phyloP scores from a whole-genome alignment of 2,888 invertebrate genomes.

The Scelioninae gen. 2 region DNA sequence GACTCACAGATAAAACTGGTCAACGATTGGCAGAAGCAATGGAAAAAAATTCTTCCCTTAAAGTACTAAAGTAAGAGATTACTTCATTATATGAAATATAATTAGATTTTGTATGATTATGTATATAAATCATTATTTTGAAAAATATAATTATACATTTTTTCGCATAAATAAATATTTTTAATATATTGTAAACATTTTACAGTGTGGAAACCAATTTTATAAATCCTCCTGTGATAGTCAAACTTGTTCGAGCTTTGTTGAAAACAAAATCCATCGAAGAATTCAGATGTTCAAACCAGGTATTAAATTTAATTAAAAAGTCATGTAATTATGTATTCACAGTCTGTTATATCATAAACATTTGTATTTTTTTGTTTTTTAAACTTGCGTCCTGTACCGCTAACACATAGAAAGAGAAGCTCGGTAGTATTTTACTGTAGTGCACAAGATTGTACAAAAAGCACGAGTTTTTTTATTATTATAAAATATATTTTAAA shows the following conservation, averaged over 20 bases:
- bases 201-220: slow-evolving; percentile 95
- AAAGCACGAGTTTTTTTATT: too few species aligned
- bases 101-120: background rate
- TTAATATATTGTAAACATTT: slow-evolving; percentile 31
- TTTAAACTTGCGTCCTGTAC: too few species aligned
- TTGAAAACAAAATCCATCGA: slow-evolving; percentile 90
- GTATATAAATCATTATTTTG: too few species aligned
- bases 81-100: background rate
- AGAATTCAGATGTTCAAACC: slow-evolving; percentile 98
- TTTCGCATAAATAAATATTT: background rate
- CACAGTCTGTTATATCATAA: too few species aligned
- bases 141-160: too few species aligned
- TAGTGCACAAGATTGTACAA: too few species aligned
- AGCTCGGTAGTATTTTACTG: too few species aligned
- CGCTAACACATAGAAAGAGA: too few species aligned
- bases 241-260: slow-evolving; percentile 90
- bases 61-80: slow-evolving; percentile 83
- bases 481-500: too few species aligned
- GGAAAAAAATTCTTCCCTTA: slow-evolving; percentile 85
- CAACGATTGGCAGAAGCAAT: slow-evolving; percentile 88
- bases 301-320: slow-evolving; percentile 82
- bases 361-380: too few species aligned
- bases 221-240: slow-evolving; percentile 92
- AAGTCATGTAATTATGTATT: too few species aligned
- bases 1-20: slow-evolving; percentile 92